phyloP scores from a whole-genome alignment of 92 coral and sea anemone genomes.

The Paramuricea clavata region DNA sequence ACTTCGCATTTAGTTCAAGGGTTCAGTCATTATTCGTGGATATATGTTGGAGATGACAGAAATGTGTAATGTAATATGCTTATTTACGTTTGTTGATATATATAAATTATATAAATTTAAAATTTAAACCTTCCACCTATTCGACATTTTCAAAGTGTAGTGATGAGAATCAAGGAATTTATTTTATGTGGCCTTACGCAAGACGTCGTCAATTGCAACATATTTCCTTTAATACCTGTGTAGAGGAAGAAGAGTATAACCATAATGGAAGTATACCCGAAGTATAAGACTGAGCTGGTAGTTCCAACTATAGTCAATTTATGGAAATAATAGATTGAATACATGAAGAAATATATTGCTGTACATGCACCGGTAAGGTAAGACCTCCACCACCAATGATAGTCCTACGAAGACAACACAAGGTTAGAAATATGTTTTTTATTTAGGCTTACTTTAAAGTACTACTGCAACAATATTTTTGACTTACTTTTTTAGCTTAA shows the following conservation, averaged over 20 bases:
- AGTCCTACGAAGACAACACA: conserved; percentile 69
- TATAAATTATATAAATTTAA: no score
- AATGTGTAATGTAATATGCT: no score
- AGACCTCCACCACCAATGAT: conserved; percentile 99
- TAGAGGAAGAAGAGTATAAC: conserved; percentile 91
- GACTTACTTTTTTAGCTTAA: no score
- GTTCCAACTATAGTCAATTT: conserved; percentile 90
- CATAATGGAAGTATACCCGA: conserved; percentile 96
- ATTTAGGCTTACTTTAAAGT: neutral
- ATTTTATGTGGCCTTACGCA: no score
- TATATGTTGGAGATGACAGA: no score
- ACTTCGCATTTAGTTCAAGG: no score
- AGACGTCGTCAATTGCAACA: neutral
- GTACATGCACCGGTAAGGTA: conserved; percentile 98
- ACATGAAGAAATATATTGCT: conserved; percentile 88
- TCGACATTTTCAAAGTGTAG: no score
- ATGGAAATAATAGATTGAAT: conserved; percentile 95
- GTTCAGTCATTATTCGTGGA: no score
- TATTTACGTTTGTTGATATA: no score
- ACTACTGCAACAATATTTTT: no score
- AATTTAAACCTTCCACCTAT: no score
- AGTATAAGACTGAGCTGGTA: conserved; percentile 91
- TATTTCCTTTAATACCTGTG: conserved; percentile 70
- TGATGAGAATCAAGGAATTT: no score
- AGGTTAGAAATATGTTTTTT: neutral